Evolutionary conservation across 2,113 vertebrate genomes (phyloP), one percentile per base, ranked within the genome.

Genomic region (Lathamus discolor): DNA sequence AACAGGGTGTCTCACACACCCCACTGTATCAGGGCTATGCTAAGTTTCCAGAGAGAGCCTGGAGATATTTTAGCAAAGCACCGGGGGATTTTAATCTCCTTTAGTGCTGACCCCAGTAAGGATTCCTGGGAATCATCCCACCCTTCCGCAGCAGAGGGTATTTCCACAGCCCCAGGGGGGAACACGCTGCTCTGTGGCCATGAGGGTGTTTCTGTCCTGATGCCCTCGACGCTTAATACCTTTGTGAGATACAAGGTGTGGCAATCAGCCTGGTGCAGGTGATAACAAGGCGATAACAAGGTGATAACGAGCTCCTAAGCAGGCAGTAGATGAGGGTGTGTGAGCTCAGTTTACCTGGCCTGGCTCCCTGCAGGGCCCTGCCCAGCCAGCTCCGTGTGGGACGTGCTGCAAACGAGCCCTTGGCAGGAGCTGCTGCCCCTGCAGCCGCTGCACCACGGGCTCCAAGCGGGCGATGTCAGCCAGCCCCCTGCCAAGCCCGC

Each of bases 1-100:
- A 3, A 52, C 51, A 29, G 16, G 27, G 52, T 55, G 72, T 17
- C 72, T 29, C 25, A 8, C 64, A 3, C 43, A 15, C 9, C 2
- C 18, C 5, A 4, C 43, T 1, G 0, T 3, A 4, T 2, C 4
- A 1, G 31, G 17, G 51, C 17, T 6, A 5, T 14, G 49, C 55
- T 43, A 31, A 2, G 3, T 66, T 83, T 52, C 68, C 41, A 57
- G 8, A 0, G 2, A 73, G 15, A 1, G 1, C 0, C 0, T 10
- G 10, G 5, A 28, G n/a, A 83, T 14, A 31, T 2, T 77, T 55
- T 19, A 57, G 68, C 22, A 48, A 52, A 57, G 9, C 6, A 0
- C 63, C 10, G 0, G 29, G 27, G 74, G 73, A 37, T 22, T 86
- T 83, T 86, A 39, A 17, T 54, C 51, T 76, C 31, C 61, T 88